Conservation (phyloP, 2,113 vertebrate genomes). For the Melozone crissalis region DNA sequence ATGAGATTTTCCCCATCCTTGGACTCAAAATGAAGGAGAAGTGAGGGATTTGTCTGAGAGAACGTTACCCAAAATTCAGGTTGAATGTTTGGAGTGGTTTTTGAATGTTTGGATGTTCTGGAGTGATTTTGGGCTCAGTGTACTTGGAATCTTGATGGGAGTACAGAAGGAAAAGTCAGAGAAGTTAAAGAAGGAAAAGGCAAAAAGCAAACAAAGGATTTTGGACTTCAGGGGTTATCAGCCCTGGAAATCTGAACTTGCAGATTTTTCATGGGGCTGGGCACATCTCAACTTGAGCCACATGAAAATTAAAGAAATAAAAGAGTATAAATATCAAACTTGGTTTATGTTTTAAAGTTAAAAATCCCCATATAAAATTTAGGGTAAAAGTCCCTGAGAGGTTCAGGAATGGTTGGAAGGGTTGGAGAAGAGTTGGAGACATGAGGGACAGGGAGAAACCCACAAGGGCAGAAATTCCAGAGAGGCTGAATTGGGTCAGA, state of each 20-base stretch:
- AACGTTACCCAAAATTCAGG: not conserved
- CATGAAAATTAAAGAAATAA: not conserved
- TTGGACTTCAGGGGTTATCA: not conserved
- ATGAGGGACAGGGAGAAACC: not conserved
- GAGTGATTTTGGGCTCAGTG: not conserved
- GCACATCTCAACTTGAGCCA: not conserved
- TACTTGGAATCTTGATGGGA: not conserved
- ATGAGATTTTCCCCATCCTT: not conserved
- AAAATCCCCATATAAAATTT: not conserved
- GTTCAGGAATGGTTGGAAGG: not conserved
- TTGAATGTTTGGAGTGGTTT: not conserved
- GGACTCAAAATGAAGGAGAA: not conserved
- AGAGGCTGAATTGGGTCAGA: not conserved
- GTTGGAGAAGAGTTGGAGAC: not conserved
- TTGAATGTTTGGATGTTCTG: not conserved
- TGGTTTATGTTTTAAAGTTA: not conserved
- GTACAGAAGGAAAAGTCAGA: not conserved
- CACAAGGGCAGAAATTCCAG: not conserved
- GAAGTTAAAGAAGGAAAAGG: not conserved
- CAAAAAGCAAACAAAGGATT: not conserved
- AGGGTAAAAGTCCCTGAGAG: not conserved
- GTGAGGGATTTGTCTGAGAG: not conserved
- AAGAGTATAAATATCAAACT: not conserved
- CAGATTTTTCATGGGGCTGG: not conserved
- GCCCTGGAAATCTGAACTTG: not conserved